Base-by-base conservation (phyloP, 2,797 vertebrate species). In the Lateolabrax maculatus region DNA sequence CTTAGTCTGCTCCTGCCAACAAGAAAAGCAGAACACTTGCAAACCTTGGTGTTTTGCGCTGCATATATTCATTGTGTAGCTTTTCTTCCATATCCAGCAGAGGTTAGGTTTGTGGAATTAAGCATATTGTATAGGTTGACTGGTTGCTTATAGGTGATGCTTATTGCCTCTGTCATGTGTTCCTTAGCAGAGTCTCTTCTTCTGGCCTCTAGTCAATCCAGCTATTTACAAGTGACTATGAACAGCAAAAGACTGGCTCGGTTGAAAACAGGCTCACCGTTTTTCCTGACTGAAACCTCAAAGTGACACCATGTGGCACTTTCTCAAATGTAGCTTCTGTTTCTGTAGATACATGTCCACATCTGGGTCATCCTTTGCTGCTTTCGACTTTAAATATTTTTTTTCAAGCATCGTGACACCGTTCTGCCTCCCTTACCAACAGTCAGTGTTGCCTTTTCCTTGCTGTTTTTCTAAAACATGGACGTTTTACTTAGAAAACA, bases 191-290 rank as follows among this genome's bases (percentile, higher is more conserved):
- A 19, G 56, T 61, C 51, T 65, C 49, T 44, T 62, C 48, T 31
- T 36, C 25, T 81, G 64, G 75, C 60, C 49, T 76, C n/a, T 1
- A 15, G 77, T 87, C 77, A 71, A 55, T 71, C 56, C 74, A 75
- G 62, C 52, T 75, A 39, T 72, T 70, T 68, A 75, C 62, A 65
- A 77, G 70, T 48, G 53, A 56, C 74, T 76, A 7, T 19, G 31
- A 77, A 62, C 48, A 63, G 63, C 27, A 65, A 52, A 58, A 37
- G 56, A 49, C 53, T 13, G 18, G 12, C 67, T 73, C 67, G 15
- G 56, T 4, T 55, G 46, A 56, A 72, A 74, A 60, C 31, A 39
- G 46, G 31, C 18, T 49, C n/a, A 2, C 29, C 31, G n/a, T 72
- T 66, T 53, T 41, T 39, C 29, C 44, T 37, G 27, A 41, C 60